Evolutionary conservation across 2,888 invertebrate genomes (phyloP), one percentile per base, ranked within the genome.

Genomic region (Drosophila fulvimacula): DNA sequence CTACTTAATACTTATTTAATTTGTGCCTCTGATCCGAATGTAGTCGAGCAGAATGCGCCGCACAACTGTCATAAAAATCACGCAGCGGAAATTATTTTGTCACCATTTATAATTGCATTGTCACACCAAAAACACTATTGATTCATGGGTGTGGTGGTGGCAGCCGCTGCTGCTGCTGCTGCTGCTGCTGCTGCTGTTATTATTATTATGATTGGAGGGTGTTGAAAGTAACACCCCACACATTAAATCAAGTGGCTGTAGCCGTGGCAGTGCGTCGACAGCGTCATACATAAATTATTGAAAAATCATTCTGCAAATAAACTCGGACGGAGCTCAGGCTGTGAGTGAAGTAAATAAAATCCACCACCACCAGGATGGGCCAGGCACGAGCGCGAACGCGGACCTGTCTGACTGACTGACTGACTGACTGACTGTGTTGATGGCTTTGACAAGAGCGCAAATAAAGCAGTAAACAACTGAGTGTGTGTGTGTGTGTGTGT

Each of bases 91-190:
- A 90, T 91, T 90, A 90, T 91, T 91, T 90, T 91, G 91, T 90
- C 91, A 90, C 91, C 91, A 90, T 90, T 90, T 90, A 91, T 90
- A 90, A 90, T 90, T 90, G 90, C 90, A 90, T 90, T 91, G 90
- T 90, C 91, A 90, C 87, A 88, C 76, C 80, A 82, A 67, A 63
- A 65, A 59, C 68, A 72, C 46, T 75, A 69, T 68, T 60, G 56
- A 60, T 34, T 48, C 48, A 32, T 63, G 48, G 48, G 17, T 79
- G 58, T 44, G 58, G 27, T 55, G 59, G 42, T 63, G 63, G n/a
- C 60, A 46, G 19, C 76, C 76, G 58, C 5, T 38, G 41, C 6
- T 46, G 58, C 21, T 55, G 48, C 17, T 52, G 30, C 34, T 44
- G 44, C 24, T 58, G 56, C 21, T 66, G 59, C 44, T 67, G 48